Base-by-base conservation (phyloP, 2,888 invertebrate genomes). In the Sarcophaga rosellei region DNA sequence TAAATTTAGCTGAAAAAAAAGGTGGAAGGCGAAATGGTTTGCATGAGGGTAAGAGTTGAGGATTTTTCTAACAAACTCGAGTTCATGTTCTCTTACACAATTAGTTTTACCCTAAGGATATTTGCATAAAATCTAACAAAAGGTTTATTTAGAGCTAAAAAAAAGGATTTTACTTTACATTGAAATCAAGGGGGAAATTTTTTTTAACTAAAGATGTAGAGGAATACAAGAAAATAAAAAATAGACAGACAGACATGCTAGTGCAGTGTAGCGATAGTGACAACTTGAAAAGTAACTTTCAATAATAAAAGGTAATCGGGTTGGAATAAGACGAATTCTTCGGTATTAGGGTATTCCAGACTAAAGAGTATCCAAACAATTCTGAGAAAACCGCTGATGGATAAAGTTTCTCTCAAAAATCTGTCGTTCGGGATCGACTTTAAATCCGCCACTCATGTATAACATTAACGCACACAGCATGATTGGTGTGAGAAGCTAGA, bases 91-190 rank as follows among this genome's bases (percentile, higher is more conserved):
- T 66, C 61, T 62, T n/a, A 66, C 53, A 79, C 78, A 79, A 82
- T 82, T 85, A 81, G 77, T 85, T 79, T 74, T 85, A 53, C 66
- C 82, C 81, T 69, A 4, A 70, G 72, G 85, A 75, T 73, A 85
- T 82, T 81, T 85, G 74, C 82, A 82, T 79, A 70, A 74, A 65
- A 59, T 70, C 59, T 25, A 70, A 72, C 70, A 76, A 82, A 80
- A 70, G 65, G 12, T 61, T 57, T 76, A 63, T 23, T 61, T 70
- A 57, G 12, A 57, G 45, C 11, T 70, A 25, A 57, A 23, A 63
- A 35, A 35, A 10, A 35, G 35, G 35, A 63, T 76, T 69, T 63
- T n/a, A 23, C 45, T 25, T 57, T 23, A 59, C 44, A 12, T 65
- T 57, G 0, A 44, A 63, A 23, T 66, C 53, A 15, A 1, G 17